Percentiles rank a stretch among this genome's conserved stretches.
These are phyloP conservation scores for Agapornis roseicollis DNA, from an alignment of 2,113 vertebrate genomes.

Conservation along the genomic window DNA sequence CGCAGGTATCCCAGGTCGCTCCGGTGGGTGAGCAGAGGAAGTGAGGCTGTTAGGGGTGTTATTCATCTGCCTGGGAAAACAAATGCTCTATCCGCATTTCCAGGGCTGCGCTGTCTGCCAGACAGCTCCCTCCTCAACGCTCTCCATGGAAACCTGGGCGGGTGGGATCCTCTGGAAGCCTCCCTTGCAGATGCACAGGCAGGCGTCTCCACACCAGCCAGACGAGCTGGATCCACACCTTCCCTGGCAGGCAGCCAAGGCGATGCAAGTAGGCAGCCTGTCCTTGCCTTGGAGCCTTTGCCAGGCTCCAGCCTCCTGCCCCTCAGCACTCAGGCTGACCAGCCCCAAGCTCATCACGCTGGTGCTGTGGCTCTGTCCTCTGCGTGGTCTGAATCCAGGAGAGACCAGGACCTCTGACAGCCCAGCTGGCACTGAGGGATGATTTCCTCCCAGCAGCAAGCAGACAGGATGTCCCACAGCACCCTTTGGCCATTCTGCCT, in stretches of 20 bases:
- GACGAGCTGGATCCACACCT: conserved; percentile 29
- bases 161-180: conserved; percentile 54
- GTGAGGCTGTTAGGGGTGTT: conserved; percentile 10
- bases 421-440: neutral
- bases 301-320: neutral
- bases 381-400: neutral
- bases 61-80: conserved; percentile 39
- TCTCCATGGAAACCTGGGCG: conserved; percentile 67
- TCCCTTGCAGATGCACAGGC: conserved; percentile 16
- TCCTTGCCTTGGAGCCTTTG: neutral
- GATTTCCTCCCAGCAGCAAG: neutral
- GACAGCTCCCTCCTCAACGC: conserved; percentile 21
- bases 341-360: neutral
- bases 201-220: conserved; percentile 25
- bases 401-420: neutral
- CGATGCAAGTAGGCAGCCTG: neutral
- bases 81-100: conserved; percentile 25
- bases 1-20: neutral
- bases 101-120: conserved; percentile 33
- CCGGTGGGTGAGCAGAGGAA: conserved; percentile 36
- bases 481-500: neutral
- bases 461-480: neutral
- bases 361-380: neutral
- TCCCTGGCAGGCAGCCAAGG: neutral
- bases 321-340: neutral